Conservation (phyloP, 2,888 invertebrate genomes). For the Alloscopus bannaensis region DNA sequence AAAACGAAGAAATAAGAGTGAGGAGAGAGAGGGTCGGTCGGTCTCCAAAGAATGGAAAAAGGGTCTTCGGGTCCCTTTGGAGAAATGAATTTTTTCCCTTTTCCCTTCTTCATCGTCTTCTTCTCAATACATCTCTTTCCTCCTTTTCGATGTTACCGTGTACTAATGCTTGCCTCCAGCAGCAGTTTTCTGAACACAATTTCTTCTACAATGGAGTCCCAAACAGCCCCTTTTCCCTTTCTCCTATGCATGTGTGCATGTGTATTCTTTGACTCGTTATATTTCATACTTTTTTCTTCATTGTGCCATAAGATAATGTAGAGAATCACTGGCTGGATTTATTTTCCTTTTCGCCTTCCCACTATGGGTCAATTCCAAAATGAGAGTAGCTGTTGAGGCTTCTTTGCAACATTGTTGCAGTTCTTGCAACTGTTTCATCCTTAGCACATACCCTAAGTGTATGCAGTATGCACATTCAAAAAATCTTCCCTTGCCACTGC, state of each 20-base stretch:
- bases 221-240: slow-evolving; percentile 28
- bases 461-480: no score
- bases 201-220: neutral
- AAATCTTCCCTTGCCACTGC: no score
- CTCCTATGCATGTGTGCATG: neutral
- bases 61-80: slow-evolving; percentile 67
- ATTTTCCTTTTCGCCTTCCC: neutral
- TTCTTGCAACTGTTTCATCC: slow-evolving; percentile 24
- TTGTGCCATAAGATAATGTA: neutral
- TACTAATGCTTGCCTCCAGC: slow-evolving; percentile 54
- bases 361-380: slow-evolving; percentile 17
- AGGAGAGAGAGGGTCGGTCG: slow-evolving; percentile 53
- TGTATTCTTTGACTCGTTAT: neutral
- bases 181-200: slow-evolving; percentile 9
- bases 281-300: neutral
- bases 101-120: slow-evolving; percentile 57
- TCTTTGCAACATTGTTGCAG: slow-evolving; percentile 21
- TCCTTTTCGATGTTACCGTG: slow-evolving; percentile 41
- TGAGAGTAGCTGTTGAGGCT: neutral
- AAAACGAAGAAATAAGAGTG: slow-evolving; percentile 41
- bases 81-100: slow-evolving; percentile 65
- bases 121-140: slow-evolving; percentile 53
- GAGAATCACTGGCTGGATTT: slow-evolving; percentile 8
- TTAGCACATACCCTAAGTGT: no score
- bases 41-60: slow-evolving; percentile 64